Percentiles rank a stretch among this genome's conserved stretches.
These are phyloP conservation scores for Carettochelys insculpta DNA, from an alignment of 2,113 vertebrate species.

Conservation along the genomic window DNA sequence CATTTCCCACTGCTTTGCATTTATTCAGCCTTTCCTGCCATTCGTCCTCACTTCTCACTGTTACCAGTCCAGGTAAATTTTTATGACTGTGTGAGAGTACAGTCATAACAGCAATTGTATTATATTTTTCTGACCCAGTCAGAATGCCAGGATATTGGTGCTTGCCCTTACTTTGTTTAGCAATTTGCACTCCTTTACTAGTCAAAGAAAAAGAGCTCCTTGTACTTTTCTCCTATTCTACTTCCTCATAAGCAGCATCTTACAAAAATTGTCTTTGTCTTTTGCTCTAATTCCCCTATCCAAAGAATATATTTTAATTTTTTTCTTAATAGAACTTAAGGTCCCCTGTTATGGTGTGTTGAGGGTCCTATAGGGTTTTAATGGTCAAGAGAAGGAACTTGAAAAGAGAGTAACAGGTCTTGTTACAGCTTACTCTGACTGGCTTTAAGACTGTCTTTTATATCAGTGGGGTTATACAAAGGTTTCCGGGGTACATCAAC, in stretches of 20 bases:
- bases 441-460: not conserved
- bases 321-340: not conserved
- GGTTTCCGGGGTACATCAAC: too few relatives aligned
- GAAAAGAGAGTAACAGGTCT: not conserved
- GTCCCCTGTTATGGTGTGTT: not conserved
- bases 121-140: not conserved
- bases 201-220: not conserved
- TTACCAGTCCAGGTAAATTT: not conserved
- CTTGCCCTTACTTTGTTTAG: not conserved
- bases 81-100: not conserved
- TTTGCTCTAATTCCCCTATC: not conserved
- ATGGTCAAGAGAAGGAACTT: not conserved
- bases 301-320: not conserved
- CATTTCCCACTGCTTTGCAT: not conserved
- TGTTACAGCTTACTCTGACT: not conserved
- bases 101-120: not conserved
- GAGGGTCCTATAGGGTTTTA: not conserved
- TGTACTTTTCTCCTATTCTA: not conserved
- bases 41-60: not conserved
- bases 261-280: not conserved
- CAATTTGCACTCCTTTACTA: not conserved
- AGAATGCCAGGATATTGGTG: not conserved
- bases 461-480: too few relatives aligned
- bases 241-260: not conserved
- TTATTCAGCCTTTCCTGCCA: not conserved